A percentile compares a stretch with the other conserved stretches of the same genome.
These are phyloP conservation scores for Protobothrops flavoviridis DNA, from an alignment of 2,113 vertebrate genomes.

Conservation along the genomic window DNA sequence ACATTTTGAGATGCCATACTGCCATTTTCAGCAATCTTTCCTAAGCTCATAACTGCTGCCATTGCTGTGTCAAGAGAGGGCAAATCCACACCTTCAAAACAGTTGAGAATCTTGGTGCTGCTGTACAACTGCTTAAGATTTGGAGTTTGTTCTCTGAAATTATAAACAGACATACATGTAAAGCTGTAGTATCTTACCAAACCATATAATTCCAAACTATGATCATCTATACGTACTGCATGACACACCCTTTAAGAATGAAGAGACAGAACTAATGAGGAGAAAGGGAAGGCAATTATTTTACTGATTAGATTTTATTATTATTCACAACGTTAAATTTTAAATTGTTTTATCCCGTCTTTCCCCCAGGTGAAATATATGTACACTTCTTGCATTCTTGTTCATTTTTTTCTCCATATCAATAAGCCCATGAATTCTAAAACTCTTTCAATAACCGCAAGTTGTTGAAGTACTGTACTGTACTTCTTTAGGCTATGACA, in stretches of 20 bases:
- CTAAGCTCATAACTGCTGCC: slow-evolving; percentile 86
- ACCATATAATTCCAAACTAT: not conserved
- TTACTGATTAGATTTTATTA: not conserved
- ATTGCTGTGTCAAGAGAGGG: slow-evolving; percentile 89
- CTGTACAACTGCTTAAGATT: slow-evolving; percentile 62
- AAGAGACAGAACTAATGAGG: not conserved
- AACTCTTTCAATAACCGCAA: not conserved
- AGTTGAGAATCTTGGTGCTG: slow-evolving; percentile 61
- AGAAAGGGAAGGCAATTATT: not conserved
- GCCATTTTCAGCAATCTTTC: slow-evolving; percentile 80
- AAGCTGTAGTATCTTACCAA: not conserved
- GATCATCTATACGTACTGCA: not conserved
- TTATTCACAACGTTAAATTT: not conserved
- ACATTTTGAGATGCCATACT: slow-evolving; percentile 67
- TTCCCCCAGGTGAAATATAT: not conserved
- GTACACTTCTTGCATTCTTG: not conserved
- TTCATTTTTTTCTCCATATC: not conserved
- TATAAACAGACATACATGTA: slow-evolving; percentile 41
- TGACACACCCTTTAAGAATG: not conserved
- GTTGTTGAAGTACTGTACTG: not conserved
- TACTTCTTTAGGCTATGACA: not conserved
- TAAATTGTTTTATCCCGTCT: not conserved
- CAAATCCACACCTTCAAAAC: slow-evolving; percentile 78
- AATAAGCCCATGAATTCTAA: not conserved
- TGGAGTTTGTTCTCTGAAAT: slow-evolving; percentile 66